phyloP scores from a whole-genome alignment of 2,888 invertebrate genomes.

The Esperia sulphurella region DNA sequence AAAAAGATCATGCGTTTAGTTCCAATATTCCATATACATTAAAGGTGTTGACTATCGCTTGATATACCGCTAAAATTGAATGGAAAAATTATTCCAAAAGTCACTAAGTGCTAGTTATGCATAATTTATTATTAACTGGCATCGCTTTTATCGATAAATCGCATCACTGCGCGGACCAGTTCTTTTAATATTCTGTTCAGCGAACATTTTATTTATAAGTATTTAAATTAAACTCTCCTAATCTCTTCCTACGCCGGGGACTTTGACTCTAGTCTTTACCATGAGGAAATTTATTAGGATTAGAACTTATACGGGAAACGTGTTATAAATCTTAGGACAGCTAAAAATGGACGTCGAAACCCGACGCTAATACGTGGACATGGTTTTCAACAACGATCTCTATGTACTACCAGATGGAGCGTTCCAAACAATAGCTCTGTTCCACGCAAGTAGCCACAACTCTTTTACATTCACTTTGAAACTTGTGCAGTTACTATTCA shows the following conservation, averaged over 20 bases:
- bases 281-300: slow-evolving; percentile 15
- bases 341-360: background rate
- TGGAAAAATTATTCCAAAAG: background rate
- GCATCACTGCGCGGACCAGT: slow-evolving; percentile 7
- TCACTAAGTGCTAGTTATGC: slow-evolving; percentile 15
- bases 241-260: slow-evolving; percentile 8
- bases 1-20: too few relatives aligned
- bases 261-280: slow-evolving; percentile 1
- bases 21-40: too few relatives aligned
- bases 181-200: slow-evolving; percentile 3
- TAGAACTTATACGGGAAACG: slow-evolving; percentile 5
- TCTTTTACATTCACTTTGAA: too few relatives aligned
- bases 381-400: too few relatives aligned
- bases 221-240: slow-evolving; percentile 16
- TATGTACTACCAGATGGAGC: too few relatives aligned
- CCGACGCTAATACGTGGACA: background rate
- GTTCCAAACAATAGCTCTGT: too few relatives aligned
- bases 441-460: too few relatives aligned
- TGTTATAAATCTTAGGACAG: slow-evolving; percentile 8
- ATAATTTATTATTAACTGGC: slow-evolving; percentile 17
- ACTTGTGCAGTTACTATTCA: too few relatives aligned
- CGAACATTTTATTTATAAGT: slow-evolving; percentile 12
- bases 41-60: too few relatives aligned
- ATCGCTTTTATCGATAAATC: slow-evolving; percentile 10
- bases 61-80: too few relatives aligned